Evolutionary conservation across 2,888 invertebrate species (phyloP).

Genomic region (Laspeyria flexula): DNA sequence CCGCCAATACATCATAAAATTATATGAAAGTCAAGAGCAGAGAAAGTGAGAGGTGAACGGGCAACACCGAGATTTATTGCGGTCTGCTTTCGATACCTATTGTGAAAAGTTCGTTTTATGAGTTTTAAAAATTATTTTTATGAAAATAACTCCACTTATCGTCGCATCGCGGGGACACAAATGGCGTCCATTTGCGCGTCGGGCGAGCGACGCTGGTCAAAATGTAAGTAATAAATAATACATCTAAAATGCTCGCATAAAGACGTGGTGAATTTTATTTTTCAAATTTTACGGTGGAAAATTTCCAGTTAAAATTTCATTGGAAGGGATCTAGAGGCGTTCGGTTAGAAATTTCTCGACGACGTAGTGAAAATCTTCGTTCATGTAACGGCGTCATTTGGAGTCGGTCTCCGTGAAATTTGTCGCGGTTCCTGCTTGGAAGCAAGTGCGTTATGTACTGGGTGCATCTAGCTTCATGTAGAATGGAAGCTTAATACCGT

Average conservation of each 20-base stretch:
- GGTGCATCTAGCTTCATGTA: constrained; percentile 55
- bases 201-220: constrained; percentile 15
- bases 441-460: constrained; percentile 47
- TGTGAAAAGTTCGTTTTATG: constrained; percentile 74
- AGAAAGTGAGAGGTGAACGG: constrained; percentile 80
- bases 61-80: constrained; percentile 76
- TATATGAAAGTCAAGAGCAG: constrained; percentile 85
- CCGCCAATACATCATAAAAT: constrained; percentile 84
- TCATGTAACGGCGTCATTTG: constrained; percentile 65
- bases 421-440: constrained; percentile 64
- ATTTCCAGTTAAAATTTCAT: constrained; percentile 31
- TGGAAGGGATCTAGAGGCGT: constrained; percentile 54
- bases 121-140: constrained; percentile 73
- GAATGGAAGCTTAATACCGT: constrained; percentile 45
- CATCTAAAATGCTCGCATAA: constrained; percentile 22
- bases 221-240: constrained; percentile 37
- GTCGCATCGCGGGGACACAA: constrained; percentile 40
- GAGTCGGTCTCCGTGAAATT: constrained; percentile 79
- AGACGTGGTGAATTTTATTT: constrained; percentile 27
- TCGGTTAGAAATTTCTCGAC: constrained; percentile 70
- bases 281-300: constrained; percentile 22
- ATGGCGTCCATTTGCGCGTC: constrained; percentile 38
- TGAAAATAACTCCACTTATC: constrained; percentile 67
- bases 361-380: constrained; percentile 68
- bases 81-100: constrained; percentile 83